These are phyloP conservation scores for Stratiomys singularior DNA, from an alignment of 2,888 invertebrate species.

Conservation along the genomic window DNA sequence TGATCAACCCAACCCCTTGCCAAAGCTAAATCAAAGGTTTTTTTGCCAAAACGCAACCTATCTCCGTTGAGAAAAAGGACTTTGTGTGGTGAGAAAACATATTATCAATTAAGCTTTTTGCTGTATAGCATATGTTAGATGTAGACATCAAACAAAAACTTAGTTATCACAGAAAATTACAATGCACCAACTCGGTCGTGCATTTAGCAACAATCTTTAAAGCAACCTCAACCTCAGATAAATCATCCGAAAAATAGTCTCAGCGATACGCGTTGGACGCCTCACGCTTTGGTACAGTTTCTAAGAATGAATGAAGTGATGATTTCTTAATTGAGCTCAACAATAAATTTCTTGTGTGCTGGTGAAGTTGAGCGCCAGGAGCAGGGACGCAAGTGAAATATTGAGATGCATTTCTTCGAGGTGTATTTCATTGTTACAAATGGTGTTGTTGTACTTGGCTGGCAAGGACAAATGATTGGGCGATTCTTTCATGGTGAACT, in stretches of 20 bases:
- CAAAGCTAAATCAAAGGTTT: no score
- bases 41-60: no score
- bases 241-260: slow-evolving; percentile 43
- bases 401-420: slow-evolving; percentile 27
- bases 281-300: slow-evolving; percentile 36
- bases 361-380: slow-evolving; percentile 26
- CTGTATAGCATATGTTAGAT: no score
- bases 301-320: slow-evolving; percentile 54
- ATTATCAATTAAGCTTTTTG: no score
- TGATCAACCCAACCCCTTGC: no score
- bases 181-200: background rate
- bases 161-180: no score
- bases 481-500: slow-evolving; percentile 4
- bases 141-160: no score
- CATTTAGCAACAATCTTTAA: slow-evolving; percentile 9
- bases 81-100: no score
- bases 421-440: background rate
- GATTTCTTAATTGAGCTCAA: slow-evolving; percentile 57
- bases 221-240: slow-evolving; percentile 30
- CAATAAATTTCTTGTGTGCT: slow-evolving; percentile 54
- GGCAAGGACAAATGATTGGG: slow-evolving; percentile 25
- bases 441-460: slow-evolving; percentile 6
- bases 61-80: no score
- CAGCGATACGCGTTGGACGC: slow-evolving; percentile 34
- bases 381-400: slow-evolving; percentile 33